Evolutionary conservation across 2,113 vertebrate genomes (phyloP), one percentile per base, ranked within the genome.

Genomic region (Sciurus niger): DNA sequence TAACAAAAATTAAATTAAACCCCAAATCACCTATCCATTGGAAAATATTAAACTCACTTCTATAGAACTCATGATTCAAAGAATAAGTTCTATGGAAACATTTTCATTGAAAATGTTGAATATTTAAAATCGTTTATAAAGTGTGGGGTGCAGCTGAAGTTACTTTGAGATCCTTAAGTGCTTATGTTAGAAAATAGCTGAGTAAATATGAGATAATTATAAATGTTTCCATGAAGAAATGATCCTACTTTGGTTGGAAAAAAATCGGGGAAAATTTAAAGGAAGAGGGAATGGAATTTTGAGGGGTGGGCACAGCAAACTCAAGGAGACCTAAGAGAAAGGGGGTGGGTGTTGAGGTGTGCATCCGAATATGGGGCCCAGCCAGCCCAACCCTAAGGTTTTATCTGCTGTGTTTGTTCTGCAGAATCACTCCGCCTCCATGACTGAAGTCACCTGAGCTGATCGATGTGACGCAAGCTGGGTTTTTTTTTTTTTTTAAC

Each of bases 381-480:
- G 0, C 55, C 14, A 17, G 2, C 28, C 30, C 72, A 28, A 18
- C 6, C 8, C 86, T 97, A 70, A 96, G 43, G 20, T 17, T 63
- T 3, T 63, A 6, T 83, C 58, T 95, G 68, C 58, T 2, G 10
- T 96, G 63, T 98, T 91, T 98, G 79, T 93, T 97, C 97, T 98
- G 72, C 98, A 99, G 99, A 99, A 99, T 98, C 99, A 99, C 98
- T 99, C 99, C 70, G 99, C 99, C 93, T 99, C 99, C 92, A 99
- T 99, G 99, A 99, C 99, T 17, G 99, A 99, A 99, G 99, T 99
- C 97, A 99, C 99, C 99, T 99, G 99, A 99, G 99, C 98, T 98
- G 98, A 98, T 98, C 98, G 96, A 96, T 10, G 78, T 98, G 99
- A 97, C 98, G 63, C 98, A 99, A 98, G 98, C 98, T 99, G 98